phyloP scores from a whole-genome alignment of 2,113 vertebrate species.

The Grammomys surdaster region DNA sequence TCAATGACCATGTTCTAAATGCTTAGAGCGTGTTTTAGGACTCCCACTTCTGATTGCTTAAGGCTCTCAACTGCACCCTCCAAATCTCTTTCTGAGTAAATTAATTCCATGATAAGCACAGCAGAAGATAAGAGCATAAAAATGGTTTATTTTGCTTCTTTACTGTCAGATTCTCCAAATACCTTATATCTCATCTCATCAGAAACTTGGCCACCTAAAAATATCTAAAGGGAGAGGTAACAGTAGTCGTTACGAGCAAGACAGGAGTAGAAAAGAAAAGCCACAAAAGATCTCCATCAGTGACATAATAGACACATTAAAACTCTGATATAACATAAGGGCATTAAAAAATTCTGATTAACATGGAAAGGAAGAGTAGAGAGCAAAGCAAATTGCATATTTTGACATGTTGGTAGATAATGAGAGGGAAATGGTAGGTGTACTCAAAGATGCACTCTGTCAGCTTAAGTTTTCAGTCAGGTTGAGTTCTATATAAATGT shows the following conservation, averaged over 20 bases:
- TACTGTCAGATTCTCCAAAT: not conserved
- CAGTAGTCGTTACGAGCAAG: not conserved
- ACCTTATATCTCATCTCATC: not conserved
- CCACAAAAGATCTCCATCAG: not conserved
- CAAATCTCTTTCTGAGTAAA: not conserved
- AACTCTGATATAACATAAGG: not conserved
- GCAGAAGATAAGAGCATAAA: not conserved
- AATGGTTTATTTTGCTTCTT: not conserved
- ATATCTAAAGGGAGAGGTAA: not conserved
- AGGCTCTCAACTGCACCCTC: not conserved
- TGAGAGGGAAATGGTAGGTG: not conserved
- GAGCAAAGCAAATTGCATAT: not conserved
- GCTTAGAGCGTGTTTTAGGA: not conserved
- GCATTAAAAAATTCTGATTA: not conserved
- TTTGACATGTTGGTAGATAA: not conserved
- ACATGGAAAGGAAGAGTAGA: accelerated
- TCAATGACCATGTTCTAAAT: not conserved
- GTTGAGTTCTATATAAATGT: not conserved
- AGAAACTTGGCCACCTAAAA: constrained; percentile 13
- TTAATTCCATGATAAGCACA: not conserved
- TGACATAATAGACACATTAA: not conserved
- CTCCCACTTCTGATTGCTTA: not conserved
- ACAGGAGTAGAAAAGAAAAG: not conserved
- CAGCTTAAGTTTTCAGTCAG: not conserved
- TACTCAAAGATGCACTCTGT: not conserved